phyloP scores from a whole-genome alignment of 2,888 invertebrate species.

The Leptopilina myrica region DNA sequence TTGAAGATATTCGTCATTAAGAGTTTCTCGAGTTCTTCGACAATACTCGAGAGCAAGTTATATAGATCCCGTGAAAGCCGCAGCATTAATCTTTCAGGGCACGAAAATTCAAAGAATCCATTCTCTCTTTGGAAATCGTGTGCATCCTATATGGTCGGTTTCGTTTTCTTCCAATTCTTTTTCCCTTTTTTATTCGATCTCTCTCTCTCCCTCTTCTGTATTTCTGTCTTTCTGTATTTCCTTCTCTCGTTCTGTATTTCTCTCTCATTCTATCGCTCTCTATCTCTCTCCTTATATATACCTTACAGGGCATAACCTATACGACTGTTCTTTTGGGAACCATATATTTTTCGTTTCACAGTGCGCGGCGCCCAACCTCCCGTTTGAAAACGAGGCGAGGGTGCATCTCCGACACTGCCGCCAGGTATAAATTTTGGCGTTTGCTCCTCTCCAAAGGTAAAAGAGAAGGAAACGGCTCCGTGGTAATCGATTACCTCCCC shows the following conservation, averaged over 20 bases:
- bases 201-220: constrained; percentile 43
- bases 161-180: constrained; percentile 51
- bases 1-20: constrained; percentile 35
- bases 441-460: constrained; percentile 58
- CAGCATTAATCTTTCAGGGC: constrained; percentile 63
- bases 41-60: constrained; percentile 51
- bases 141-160: constrained; percentile 45
- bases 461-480: constrained; percentile 63
- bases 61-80: constrained; percentile 55
- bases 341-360: constrained; percentile 73
- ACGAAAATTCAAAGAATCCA: constrained; percentile 67
- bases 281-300: constrained; percentile 42
- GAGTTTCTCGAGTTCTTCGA: constrained; percentile 15
- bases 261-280: constrained; percentile 29
- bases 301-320: constrained; percentile 45
- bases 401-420: constrained; percentile 68
- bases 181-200: constrained; percentile 44
- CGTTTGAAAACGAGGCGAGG: constrained; percentile 67
- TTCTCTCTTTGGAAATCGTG: constrained; percentile 53
- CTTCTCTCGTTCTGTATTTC: constrained; percentile 42
- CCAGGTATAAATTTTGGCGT: constrained; percentile 74
- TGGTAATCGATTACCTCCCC: constrained; percentile 72
- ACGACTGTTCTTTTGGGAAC: constrained; percentile 66
- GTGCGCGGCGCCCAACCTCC: constrained; percentile 67
- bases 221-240: neutral